phyloP scores from a whole-genome alignment of 2,797 vertebrate genomes.

The Enteromius mattozi region DNA sequence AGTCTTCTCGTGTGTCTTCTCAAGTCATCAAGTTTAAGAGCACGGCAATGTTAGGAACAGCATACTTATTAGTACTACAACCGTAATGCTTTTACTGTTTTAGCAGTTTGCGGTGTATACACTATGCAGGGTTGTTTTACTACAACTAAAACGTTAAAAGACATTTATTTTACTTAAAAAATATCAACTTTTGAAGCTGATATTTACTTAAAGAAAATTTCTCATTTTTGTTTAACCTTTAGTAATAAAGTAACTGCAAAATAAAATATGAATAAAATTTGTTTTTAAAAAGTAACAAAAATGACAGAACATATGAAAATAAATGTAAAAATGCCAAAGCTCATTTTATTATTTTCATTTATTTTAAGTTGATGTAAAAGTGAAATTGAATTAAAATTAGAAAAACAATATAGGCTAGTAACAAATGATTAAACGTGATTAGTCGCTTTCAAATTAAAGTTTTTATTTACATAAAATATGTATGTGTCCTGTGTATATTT shows the following conservation, averaged over 20 bases:
- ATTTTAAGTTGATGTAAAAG: not conserved
- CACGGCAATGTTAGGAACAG: not conserved
- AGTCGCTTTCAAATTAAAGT: too few relatives aligned
- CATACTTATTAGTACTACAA: not conserved
- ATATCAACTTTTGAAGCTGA: too few relatives aligned
- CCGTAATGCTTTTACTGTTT: not conserved
- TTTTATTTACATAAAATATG: too few relatives aligned
- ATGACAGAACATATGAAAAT: not conserved
- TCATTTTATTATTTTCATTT: not conserved
- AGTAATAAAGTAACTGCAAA: not conserved
- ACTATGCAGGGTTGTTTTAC: not conserved
- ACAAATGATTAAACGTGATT: too few relatives aligned
- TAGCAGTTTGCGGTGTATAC: not conserved
- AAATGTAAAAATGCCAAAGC: not conserved
- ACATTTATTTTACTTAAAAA: not conserved
- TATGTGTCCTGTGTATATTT: too few relatives aligned
- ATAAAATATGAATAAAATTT: too few relatives aligned
- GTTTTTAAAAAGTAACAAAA: not conserved
- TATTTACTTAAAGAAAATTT: not conserved
- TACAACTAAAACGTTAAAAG: not conserved
- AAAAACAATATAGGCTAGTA: too few relatives aligned
- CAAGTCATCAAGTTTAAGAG: conserved; percentile 23
- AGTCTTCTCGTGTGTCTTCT: conserved; percentile 5
- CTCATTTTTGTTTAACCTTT: not conserved
- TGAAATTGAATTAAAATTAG: not conserved